Evolutionary conservation across 2,888 invertebrate genomes (phyloP), one percentile per base, ranked within the genome.

Genomic region (Hyalella azteca): DNA sequence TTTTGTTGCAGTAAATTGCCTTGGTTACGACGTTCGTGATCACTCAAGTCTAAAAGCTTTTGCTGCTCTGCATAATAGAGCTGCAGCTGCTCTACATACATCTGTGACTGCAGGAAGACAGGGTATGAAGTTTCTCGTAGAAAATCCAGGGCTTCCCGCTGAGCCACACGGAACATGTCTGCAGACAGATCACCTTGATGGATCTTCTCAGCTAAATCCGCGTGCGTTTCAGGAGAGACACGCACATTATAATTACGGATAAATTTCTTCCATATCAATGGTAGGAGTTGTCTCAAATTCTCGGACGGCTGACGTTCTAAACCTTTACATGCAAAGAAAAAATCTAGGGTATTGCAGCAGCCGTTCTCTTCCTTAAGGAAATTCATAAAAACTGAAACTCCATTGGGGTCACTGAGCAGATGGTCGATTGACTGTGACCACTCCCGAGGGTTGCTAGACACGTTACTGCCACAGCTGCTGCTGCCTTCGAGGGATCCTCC

Each of bases 251-350:
- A 92, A 89, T 94, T 93, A 88, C 93, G 92, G 87, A 95, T 91
- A 86, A 88, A 90, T 75, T 87, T 88, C 82, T 88, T 88, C 85
- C 89, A 87, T 73, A 90, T 89, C 73, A 87, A 86, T 94, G 93
- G 94, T 87, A 95, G 93, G 87, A 96, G 91, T 87, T 92, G 92
- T 86, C 91, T 93, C 1, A 92, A 92, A 88, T 93, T 92, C 87
- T 91, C 90, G 85, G 89, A 88, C 89, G 94, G 93, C 88, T 93
- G 82, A 73, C 86, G 85, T 80, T 83, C 85, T 26, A 85, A 91
- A 79, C 95, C 94, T 88, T 95, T 93, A 89, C 95, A 95, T 78
- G 96, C 97, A 90, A 96, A 97, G 92, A 95, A 96, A 90, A 97
- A 97, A 79, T 88, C 87, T 26, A 86, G 79, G 7, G 79, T 49